A percentile compares a stretch with the other conserved stretches of the same genome.
phyloP scores from a whole-genome alignment of 2,888 invertebrate genomes.

The Melieria omissa region DNA sequence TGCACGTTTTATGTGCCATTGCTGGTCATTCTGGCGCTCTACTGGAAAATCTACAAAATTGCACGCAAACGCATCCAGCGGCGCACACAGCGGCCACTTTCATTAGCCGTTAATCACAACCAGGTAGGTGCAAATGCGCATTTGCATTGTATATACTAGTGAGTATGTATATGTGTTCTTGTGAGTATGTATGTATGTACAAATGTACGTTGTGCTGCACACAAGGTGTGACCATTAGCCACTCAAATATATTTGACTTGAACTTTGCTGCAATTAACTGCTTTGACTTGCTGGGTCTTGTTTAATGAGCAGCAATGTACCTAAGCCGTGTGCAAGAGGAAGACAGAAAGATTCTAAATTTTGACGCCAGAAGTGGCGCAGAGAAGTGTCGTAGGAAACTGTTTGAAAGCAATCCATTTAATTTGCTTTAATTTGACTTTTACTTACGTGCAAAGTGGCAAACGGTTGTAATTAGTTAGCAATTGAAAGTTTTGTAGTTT shows the following conservation, averaged over 20 bases:
- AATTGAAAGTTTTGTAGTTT: no score
- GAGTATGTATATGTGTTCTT: slow-evolving; percentile 16
- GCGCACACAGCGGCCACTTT: slow-evolving; percentile 63
- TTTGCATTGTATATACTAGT: neutral
- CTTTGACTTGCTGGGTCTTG: neutral
- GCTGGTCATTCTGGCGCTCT: slow-evolving; percentile 91
- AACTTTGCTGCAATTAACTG: neutral
- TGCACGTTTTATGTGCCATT: slow-evolving; percentile 98
- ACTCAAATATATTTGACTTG: neutral
- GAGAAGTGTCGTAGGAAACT: no score
- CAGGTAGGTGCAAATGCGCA: slow-evolving; percentile 39
- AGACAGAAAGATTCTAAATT: no score
- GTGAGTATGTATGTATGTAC: slow-evolving; percentile 1
- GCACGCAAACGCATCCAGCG: slow-evolving; percentile 80
- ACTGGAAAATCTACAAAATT: slow-evolving; percentile 97
- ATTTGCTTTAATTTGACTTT: no score
- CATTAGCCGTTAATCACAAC: slow-evolving; percentile 58
- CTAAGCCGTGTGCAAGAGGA: no score
- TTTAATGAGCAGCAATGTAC: neutral
- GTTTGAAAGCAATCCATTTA: no score
- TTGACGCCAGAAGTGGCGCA: no score
- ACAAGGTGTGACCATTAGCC: neutral
- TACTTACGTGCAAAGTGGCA: no score
- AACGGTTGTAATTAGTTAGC: no score
- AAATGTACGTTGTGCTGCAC: neutral